phyloP scores from a whole-genome alignment of 2,113 vertebrate genomes.

The Ascaphus truei region DNA sequence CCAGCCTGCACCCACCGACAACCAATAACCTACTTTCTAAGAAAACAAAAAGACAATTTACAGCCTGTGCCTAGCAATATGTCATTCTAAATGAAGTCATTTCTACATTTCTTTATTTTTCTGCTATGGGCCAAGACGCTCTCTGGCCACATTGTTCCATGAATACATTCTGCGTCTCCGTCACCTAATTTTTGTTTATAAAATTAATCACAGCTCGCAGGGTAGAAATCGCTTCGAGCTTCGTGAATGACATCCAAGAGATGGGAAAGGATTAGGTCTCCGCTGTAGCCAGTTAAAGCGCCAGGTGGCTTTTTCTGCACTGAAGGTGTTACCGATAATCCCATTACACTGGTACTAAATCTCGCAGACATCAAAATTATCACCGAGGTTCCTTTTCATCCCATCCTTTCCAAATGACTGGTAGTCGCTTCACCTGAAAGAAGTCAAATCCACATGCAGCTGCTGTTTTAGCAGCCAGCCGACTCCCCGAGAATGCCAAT shows the following conservation, averaged over 20 bases:
- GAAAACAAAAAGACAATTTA: slow-evolving; percentile 37
- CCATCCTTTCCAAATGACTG: slow-evolving; percentile 89
- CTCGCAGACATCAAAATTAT: slow-evolving; percentile 89
- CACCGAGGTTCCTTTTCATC: slow-evolving; percentile 82
- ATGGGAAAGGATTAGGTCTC: slow-evolving; percentile 95
- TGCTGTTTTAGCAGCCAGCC: slow-evolving; percentile 76
- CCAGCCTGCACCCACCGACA: neutral
- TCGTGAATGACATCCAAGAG: slow-evolving; percentile 95
- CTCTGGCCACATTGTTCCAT: slow-evolving; percentile 36
- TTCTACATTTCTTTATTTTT: neutral
- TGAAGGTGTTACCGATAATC: slow-evolving; percentile 97
- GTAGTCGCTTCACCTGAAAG: slow-evolving; percentile 88
- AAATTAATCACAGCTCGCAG: slow-evolving; percentile 92
- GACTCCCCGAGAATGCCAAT: slow-evolving; percentile 81
- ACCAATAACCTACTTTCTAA: neutral
- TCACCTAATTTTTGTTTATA: slow-evolving; percentile 70
- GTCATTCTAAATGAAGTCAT: neutral
- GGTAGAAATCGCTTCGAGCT: slow-evolving; percentile 85
- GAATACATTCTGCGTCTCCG: slow-evolving; percentile 53
- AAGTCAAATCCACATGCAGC: slow-evolving; percentile 86
- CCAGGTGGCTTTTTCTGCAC: slow-evolving; percentile 92
- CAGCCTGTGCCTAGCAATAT: slow-evolving; percentile 36
- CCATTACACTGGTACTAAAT: slow-evolving; percentile 90
- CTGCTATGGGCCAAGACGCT: neutral
- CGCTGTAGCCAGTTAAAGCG: slow-evolving; percentile 88